Base-by-base conservation (phyloP, 2,113 vertebrate genomes). In the Tetrao urogallus region DNA sequence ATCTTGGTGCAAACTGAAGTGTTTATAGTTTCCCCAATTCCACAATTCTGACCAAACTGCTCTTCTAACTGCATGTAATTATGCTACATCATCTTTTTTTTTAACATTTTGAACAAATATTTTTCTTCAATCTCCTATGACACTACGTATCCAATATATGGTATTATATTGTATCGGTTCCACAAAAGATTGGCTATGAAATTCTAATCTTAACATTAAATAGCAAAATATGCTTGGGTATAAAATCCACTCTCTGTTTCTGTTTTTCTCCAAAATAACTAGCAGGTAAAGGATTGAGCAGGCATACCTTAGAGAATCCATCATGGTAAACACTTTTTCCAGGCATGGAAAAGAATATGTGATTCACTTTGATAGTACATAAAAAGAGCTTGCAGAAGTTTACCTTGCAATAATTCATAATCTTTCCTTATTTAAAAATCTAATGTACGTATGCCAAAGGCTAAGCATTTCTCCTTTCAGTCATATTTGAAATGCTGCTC, bases 241-340 rank as follows among this genome's bases (percentile, higher is more conserved):
- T 13, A 43, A 86, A 77, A 65, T 40, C 10, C 25, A n/a, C 18
- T 77, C 32, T 64, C 6, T 40, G 4, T 40, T 72, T 73, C 22
- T 45, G 12, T 24, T 88, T 69, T 65, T 42, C 63, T 80, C 28
- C 38, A 89, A 67, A 69, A 64, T 36, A 20, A 56, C 52, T 71
- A 32, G n/a, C 17, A 66, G 19, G 10, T 69, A 56, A 14, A 67
- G 21, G 36, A 65, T 2, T 61, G 36, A 40, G 13, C 7, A 22
- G 8, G 10, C 25, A 50, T 24, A 21, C 18, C 36, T 82, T 42
- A 45, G 28, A 84, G n/a, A 66, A 88, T 56, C 40, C 12, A 64
- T 47, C 11, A 60, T 0, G 0, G 45, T 7, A 64, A 73, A 57
- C 6, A 64, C 17, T 61, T 58, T 65, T 48, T 63, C 36, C 40